phyloP scores from a whole-genome alignment of 2,113 vertebrate genomes.

The Oplegnathus fasciatus region DNA sequence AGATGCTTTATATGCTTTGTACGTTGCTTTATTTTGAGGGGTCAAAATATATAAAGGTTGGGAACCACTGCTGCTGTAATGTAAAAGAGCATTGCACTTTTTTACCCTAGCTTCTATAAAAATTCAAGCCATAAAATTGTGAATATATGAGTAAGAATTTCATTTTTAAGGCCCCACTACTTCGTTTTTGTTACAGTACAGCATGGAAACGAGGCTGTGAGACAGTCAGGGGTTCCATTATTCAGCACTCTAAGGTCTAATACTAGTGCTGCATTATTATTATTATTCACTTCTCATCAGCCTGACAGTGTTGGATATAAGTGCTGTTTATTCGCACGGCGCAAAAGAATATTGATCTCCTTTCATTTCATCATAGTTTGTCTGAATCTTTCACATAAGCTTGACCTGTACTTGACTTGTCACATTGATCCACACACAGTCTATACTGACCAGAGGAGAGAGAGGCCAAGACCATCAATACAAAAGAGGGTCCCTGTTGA shows the following conservation, averaged over 20 bases:
- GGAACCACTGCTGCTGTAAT: not conserved
- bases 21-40: not conserved
- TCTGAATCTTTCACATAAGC: constrained; percentile 44
- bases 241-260: not conserved
- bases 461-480: constrained; percentile 40
- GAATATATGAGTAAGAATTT: not conserved
- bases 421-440: constrained; percentile 58
- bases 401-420: constrained; percentile 66
- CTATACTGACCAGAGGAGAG: constrained; percentile 42
- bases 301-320: not conserved
- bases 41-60: not conserved
- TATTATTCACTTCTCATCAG: constrained; percentile 15
- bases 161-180: not conserved
- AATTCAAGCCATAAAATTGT: constrained; percentile 49
- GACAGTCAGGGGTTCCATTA: constrained; percentile 15
- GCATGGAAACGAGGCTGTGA: not conserved
- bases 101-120: constrained; percentile 76
- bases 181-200: not conserved
- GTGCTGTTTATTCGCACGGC: constrained; percentile 28
- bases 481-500: constrained; percentile 49
- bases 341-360: constrained; percentile 56
- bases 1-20: not conserved
- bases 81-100: constrained; percentile 27
- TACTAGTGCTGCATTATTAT: not conserved
- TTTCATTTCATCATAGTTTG: constrained; percentile 45